Evolutionary conservation across 2,113 vertebrate genomes (phyloP).

Genomic region (Rhinogobius similis): DNA sequence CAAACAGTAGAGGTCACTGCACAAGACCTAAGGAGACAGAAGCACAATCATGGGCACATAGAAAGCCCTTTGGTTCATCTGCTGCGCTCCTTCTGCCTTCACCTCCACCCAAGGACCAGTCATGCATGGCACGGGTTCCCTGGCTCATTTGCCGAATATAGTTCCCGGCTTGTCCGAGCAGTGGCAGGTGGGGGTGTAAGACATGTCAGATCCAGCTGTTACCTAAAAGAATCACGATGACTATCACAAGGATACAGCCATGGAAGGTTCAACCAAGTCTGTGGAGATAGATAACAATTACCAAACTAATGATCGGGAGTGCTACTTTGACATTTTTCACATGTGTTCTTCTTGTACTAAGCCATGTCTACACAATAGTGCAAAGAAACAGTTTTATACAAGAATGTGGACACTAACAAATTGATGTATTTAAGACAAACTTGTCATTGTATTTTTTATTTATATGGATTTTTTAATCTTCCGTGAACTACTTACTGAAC

Average conservation of each 20-base stretch:
- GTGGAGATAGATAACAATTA: slow-evolving; percentile 59
- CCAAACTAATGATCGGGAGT: slow-evolving; percentile 67
- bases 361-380: not conserved
- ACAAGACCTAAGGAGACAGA: slow-evolving; percentile 34
- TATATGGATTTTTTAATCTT: too few relatives aligned
- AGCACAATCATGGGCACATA: slow-evolving; percentile 45
- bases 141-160: slow-evolving; percentile 68
- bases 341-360: not conserved
- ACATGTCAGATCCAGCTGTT: slow-evolving; percentile 52
- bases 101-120: slow-evolving; percentile 53
- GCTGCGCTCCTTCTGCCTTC: slow-evolving; percentile 29
- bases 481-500: too few relatives aligned
- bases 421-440: too few relatives aligned
- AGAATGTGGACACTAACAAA: too few relatives aligned
- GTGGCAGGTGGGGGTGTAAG: slow-evolving; percentile 56
- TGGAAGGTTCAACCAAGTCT: slow-evolving; percentile 38
- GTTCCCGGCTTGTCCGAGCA: slow-evolving; percentile 62
- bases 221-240: slow-evolving; percentile 32
- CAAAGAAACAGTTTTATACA: too few relatives aligned
- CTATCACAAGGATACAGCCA: slow-evolving; percentile 37
- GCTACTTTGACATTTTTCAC: not conserved
- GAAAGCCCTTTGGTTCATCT: slow-evolving; percentile 36
- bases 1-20: slow-evolving; percentile 39
- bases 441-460: too few relatives aligned
- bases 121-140: slow-evolving; percentile 51